A percentile compares a stretch with the other conserved stretches of the same genome.
Evolutionary conservation across 64 coral and sea anemone species (phyloP).

Genomic region (Pocillopora verrucosa): DNA sequence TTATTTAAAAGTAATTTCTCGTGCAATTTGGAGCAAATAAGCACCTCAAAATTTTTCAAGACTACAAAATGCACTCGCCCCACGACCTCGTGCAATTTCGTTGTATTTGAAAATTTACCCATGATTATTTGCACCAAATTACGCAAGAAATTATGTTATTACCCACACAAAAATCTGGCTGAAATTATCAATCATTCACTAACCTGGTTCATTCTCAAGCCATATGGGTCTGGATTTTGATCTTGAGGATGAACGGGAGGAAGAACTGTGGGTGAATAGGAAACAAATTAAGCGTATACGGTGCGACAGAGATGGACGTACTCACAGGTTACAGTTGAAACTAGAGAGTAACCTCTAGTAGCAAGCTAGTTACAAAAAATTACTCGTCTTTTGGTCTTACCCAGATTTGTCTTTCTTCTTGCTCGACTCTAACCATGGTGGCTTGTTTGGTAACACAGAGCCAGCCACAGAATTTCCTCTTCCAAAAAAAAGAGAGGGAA

Average conservation of each 20-base stretch:
- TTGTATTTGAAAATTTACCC: no score
- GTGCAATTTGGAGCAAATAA: no score
- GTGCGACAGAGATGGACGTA: background rate
- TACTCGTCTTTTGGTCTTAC: conserved; percentile 1
- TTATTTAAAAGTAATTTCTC: no score
- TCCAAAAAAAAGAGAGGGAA: background rate
- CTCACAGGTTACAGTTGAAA: background rate
- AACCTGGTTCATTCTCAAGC: conserved; percentile 50
- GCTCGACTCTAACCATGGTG: conserved; percentile 73
- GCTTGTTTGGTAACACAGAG: conserved; percentile 56
- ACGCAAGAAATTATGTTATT: no score
- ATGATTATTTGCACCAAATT: no score
- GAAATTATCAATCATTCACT: background rate
- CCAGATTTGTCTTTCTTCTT: conserved; percentile 68
- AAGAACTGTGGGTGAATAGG: background rate
- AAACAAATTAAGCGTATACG: background rate
- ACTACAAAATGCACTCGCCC: no score
- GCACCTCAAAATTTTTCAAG: no score
- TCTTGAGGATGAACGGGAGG: conserved; percentile 59
- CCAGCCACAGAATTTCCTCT: conserved; percentile 69
- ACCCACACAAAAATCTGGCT: background rate
- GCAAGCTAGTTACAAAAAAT: background rate
- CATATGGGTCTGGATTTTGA: conserved; percentile 82
- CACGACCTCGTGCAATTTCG: no score
- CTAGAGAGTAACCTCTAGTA: background rate